Base-by-base conservation (phyloP, 2,888 invertebrate genomes). In the Lobophora halterata region DNA sequence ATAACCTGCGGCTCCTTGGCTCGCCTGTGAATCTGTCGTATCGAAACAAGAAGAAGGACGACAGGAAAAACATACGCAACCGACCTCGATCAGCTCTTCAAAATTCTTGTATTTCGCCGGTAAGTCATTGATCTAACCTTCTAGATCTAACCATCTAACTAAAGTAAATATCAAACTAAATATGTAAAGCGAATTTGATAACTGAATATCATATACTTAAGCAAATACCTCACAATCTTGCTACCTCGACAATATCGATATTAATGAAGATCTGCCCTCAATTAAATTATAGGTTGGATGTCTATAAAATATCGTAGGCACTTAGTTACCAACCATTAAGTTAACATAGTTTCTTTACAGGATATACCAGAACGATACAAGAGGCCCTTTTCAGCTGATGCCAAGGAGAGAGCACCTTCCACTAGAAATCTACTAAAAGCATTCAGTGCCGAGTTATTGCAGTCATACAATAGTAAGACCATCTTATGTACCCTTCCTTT, bases 381-480 rank as follows among this genome's bases (percentile, higher is more conserved):
- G 44, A 68, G 87, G 19, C 87, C 87, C n/a, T 86, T 82, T 53
- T 87, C 87, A 38, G 87, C 87, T 2, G 87, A 81, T 46, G 66
- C 82, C 0, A 85, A 85, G 43, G 82, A 80, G 9, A 58, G 71
- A 18, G 63, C 55, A 7, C 71, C 74, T 1, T 67, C 78, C 1
- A 81, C 81, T 1, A 74, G 73, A 49, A 76, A 52, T 34, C 77
- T 82, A 44, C 61, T 79, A 18, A 86, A 83, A 49, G 57, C 75
- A 5, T 80, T 82, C 42, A 79, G 76, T 57, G 70, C 78, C 25
- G 86, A 86, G 29, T 40, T 85, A 31, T 49, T 80, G 2, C 75
- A 82, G 17, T 73, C 79, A 13, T 79, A 79, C 50, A 72, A 74
- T 28, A 76, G 85, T 85, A 69, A 67, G 59, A 10, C 10, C 13